phyloP scores from a whole-genome alignment of 2,797 vertebrate species.

The Pygocentrus nattereri region DNA sequence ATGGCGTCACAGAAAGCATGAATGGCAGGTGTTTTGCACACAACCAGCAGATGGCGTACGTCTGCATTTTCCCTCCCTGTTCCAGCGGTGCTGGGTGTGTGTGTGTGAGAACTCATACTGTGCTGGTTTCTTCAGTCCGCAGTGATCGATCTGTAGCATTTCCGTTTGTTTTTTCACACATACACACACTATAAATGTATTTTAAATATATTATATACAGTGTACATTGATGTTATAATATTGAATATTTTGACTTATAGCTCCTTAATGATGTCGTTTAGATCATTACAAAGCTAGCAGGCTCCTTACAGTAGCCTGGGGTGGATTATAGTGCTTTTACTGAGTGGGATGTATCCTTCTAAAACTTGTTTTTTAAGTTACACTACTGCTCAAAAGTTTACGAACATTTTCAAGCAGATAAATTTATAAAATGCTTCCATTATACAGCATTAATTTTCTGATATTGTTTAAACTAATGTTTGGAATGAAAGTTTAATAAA shows the following conservation, averaged over 20 bases:
- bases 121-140: background rate
- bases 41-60: too few relatives aligned
- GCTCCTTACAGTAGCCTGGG: background rate
- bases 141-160: background rate
- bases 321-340: background rate
- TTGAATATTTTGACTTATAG: constrained; percentile 43
- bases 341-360: background rate
- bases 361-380: background rate
- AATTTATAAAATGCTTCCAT: too few relatives aligned
- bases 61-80: too few relatives aligned
- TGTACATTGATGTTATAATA: constrained; percentile 46
- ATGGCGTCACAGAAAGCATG: too few relatives aligned
- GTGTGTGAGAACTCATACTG: background rate
- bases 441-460: too few relatives aligned
- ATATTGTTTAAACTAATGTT: too few relatives aligned
- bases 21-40: too few relatives aligned
- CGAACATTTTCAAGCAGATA: too few relatives aligned
- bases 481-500: too few relatives aligned
- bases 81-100: constrained; percentile 19
- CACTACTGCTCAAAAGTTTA: background rate
- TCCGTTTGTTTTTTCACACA: background rate
- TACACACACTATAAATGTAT: background rate
- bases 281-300: background rate
- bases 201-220: constrained; percentile 27
- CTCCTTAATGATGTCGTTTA: constrained; percentile 19